Base-by-base conservation (phyloP, 2,113 vertebrate species). In the Mus pahari region DNA sequence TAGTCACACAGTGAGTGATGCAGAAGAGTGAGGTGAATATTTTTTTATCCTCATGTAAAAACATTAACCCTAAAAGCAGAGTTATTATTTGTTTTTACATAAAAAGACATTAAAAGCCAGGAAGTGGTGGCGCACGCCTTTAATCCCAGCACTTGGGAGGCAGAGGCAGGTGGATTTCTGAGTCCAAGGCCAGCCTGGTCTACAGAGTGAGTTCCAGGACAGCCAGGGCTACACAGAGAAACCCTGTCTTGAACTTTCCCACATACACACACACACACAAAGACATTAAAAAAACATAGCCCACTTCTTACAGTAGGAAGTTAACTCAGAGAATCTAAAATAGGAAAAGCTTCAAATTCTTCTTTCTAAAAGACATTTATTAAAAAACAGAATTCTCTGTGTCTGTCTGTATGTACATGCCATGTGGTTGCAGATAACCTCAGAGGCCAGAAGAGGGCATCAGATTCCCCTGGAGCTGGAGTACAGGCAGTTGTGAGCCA, bases 21-120 rank as follows among this genome's bases (percentile, higher is more conserved):
- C 62, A 45, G 58, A 81, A 8, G 33, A 31, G 22, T 4, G 1
- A 36, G 81, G 11, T 88, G 75, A 88, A 53, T n/a, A 48, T 45
- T 16, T 88, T 92, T 66, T 50, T 58, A 50, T 73, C 19, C 55
- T 92, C 31, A 93, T 75, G 20, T 86, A 60, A 86, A 94, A 95
- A 48, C 36, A 90, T 9, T 55, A 68, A 77, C 6, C 62, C 90
- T 90, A 84, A 92, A 84, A 73, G 36, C n/a, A 82, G 42, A 93
- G n/a, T 24, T 64, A 26, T 12, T 58, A 73, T 68, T 92, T 90
- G 19, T 48, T 92, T 97, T 92, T 83, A 83, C 6, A 77, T 83
- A 83, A 88, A 78, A 90, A 48, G 19, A 16, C 75, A 73, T 66
- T 48, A 48, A 48, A 48, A 48, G 48, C 48, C 7, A 7, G 48